Conservation (phyloP, 1,140 invertebrate species). For the Melitaea cinxia region DNA sequence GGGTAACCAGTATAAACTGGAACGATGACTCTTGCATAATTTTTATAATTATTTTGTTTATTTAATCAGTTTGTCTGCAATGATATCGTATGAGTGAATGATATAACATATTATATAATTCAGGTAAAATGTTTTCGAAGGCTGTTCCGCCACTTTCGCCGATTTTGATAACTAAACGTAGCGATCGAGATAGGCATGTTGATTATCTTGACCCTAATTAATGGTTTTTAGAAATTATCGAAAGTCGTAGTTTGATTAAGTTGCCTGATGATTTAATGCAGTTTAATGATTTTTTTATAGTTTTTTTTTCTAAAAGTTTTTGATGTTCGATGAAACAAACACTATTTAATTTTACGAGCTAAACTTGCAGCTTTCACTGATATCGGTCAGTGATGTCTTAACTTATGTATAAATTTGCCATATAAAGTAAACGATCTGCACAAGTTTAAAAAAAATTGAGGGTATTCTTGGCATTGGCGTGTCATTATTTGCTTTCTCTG, state of each 20-base stretch:
- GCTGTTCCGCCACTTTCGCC: constrained; percentile 1
- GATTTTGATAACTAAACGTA: no score
- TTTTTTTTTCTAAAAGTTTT: neutral
- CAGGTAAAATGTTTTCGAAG: neutral
- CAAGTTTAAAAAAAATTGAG: constrained; percentile 7
- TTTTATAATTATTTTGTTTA: no score
- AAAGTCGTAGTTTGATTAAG: neutral
- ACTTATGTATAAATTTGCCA: constrained; percentile 28
- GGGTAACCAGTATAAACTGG: no score
- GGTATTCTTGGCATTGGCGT: constrained; percentile 25
- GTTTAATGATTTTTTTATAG: no score
- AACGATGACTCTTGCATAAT: neutral
- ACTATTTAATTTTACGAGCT: neutral
- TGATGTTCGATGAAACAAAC: neutral
- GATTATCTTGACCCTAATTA: constrained; percentile 1
- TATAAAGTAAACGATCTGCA: constrained; percentile 22
- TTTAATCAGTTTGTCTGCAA: neutral
- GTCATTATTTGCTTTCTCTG: constrained; percentile 51
- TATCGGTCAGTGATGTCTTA: constrained; percentile 24
- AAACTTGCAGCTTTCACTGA: neutral
- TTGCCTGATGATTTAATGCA: neutral
- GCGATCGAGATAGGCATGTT: neutral
- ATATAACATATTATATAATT: neutral
- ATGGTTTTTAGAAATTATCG: neutral
- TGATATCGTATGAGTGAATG: neutral